Percentiles rank a stretch among this genome's conserved stretches.
Evolutionary conservation across 2,113 vertebrate species (phyloP).

Genomic region (Nannospalax galili): DNA sequence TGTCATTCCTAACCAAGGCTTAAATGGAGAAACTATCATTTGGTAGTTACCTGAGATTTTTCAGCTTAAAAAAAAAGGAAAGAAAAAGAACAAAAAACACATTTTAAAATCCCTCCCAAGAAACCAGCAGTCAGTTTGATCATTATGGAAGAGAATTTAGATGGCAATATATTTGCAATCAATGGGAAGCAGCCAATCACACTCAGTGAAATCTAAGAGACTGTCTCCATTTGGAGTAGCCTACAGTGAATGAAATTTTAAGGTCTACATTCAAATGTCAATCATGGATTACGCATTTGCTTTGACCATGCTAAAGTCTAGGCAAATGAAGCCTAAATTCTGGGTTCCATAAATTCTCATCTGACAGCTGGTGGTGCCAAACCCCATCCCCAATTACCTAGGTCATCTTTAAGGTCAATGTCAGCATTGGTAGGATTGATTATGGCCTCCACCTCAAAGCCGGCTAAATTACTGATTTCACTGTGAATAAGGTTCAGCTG

Average conservation of each 20-base stretch:
- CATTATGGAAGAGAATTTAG: constrained; percentile 91
- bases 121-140: constrained; percentile 90
- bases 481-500: constrained; percentile 99
- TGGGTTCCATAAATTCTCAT: constrained; percentile 89
- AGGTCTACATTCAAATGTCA: constrained; percentile 36
- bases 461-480: constrained; percentile 99
- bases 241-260: neutral
- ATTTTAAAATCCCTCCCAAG: constrained; percentile 79
- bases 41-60: constrained; percentile 85
- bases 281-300: constrained; percentile 70
- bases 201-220: neutral
- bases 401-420: constrained; percentile 99
- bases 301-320: constrained; percentile 54
- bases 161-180: constrained; percentile 58
- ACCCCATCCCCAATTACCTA: constrained; percentile 94
- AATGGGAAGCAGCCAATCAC: constrained; percentile 67
- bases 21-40: constrained; percentile 90
- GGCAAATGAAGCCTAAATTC: constrained; percentile 82
- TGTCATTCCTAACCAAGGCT: neutral
- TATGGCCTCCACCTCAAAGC: constrained; percentile 99
- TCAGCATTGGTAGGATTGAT: constrained; percentile 99
- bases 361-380: constrained; percentile 88
- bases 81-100: constrained; percentile 78
- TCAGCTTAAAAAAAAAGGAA: constrained; percentile 77
- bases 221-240: constrained; percentile 52